These are phyloP conservation scores for Eudasyphora cyanicolor DNA, from an alignment of 2,888 invertebrate genomes.

Conservation along the genomic window DNA sequence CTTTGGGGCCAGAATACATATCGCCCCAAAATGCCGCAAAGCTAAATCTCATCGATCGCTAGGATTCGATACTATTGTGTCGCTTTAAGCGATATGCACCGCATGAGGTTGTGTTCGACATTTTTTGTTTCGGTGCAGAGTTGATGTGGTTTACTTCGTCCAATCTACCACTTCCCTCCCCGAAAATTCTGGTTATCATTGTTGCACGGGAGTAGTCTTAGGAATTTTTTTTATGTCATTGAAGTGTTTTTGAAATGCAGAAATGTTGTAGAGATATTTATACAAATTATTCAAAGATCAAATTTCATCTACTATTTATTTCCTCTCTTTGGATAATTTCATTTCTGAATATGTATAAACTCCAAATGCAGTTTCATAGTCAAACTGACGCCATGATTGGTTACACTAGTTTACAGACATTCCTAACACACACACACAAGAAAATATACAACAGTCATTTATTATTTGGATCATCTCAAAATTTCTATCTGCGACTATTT, in stretches of 20 bases:
- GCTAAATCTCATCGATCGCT: slow-evolving; percentile 9
- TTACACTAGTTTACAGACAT: too few species aligned
- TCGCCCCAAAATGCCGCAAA: slow-evolving; percentile 2
- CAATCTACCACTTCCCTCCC: too few species aligned
- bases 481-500: too few species aligned
- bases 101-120: slow-evolving; percentile 58
- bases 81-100: slow-evolving; percentile 56
- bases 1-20: background rate
- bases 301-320: slow-evolving; percentile 46
- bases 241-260: slow-evolving; percentile 1
- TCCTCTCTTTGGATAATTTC: slow-evolving; percentile 26
- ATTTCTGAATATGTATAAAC: slow-evolving; percentile 13
- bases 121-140: slow-evolving; percentile 1
- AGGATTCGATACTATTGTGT: slow-evolving; percentile 29
- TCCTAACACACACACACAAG: too few species aligned
- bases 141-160: background rate
- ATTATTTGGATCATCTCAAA: too few species aligned
- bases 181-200: background rate
- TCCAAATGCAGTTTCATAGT: slow-evolving; percentile 39
- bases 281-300: slow-evolving; percentile 52
- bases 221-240: background rate
- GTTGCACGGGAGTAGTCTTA: background rate
- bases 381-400: slow-evolving; percentile 30
- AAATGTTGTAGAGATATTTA: slow-evolving; percentile 35
- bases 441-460: too few species aligned